phyloP scores from a whole-genome alignment of 2,797 vertebrate genomes.

The Pyrocephalus nanus region DNA sequence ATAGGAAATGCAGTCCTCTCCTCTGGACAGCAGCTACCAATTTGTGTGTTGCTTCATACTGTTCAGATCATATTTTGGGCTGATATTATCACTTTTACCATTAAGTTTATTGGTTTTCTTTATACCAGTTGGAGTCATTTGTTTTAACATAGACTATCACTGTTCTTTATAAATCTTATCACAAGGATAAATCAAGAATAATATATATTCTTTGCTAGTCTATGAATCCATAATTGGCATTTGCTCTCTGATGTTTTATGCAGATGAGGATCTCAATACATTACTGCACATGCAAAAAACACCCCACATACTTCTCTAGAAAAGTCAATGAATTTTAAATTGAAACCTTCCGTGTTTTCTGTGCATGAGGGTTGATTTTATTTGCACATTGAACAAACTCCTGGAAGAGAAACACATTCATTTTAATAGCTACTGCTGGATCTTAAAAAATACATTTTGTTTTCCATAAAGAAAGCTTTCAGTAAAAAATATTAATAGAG shows the following conservation, averaged over 20 bases:
- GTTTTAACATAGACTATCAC: neutral
- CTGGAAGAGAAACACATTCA: constrained; percentile 12
- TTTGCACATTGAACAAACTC: constrained; percentile 11
- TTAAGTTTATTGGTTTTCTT: constrained; percentile 35
- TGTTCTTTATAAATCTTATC: constrained; percentile 37
- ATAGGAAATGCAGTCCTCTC: constrained; percentile 14
- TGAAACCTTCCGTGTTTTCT: neutral
- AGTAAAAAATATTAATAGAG: neutral
- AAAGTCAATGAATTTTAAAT: constrained; percentile 41
- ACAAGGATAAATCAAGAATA: constrained; percentile 31
- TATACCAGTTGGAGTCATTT: neutral
- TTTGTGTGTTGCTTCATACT: neutral
- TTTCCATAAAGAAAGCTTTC: neutral
- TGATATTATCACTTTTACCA: neutral
- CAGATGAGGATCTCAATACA: neutral
- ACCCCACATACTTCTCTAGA: neutral
- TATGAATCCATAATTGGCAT: constrained; percentile 20
- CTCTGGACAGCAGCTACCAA: neutral
- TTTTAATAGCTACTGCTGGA: constrained; percentile 18
- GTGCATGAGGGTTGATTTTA: neutral
- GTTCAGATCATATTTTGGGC: neutral
- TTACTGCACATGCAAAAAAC: neutral
- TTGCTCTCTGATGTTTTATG: constrained; percentile 13
- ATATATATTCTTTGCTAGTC: neutral
- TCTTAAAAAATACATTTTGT: neutral